Evolutionary conservation across 2,113 vertebrate species (phyloP), one percentile per base, ranked within the genome.

Genomic region (Amblyopsis rosae): DNA sequence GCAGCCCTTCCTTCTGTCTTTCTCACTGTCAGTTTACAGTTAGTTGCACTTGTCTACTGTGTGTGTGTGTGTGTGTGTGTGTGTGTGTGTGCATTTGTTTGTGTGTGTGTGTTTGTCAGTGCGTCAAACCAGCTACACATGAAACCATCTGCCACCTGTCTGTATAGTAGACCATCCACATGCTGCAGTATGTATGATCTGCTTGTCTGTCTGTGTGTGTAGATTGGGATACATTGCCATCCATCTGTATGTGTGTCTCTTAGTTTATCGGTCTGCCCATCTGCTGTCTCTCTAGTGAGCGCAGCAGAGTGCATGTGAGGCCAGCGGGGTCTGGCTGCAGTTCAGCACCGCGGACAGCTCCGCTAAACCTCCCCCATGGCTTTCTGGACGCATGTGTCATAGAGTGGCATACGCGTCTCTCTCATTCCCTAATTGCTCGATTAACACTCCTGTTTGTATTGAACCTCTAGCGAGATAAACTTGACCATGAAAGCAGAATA

Each of bases 301-400:
- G 65, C 79, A 62, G 56, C 51, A 56, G 65, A 57, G 66, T 63
- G 63, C n/a, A 1, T 12, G 33, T 61, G 13, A 15, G 11, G 10
- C 45, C 9, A 26, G 11, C 57, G 60, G 8, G 12, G 49, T 62
- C 67, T 41, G 6, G 0, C 59, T 56, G 74, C 16, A 8, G 77
- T 75, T 4, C 86, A 90, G 89, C 82, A 90, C 87, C 86, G 49
- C 0, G 77, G 89, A 85, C 83, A 90, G 87, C 76, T 86, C 83
- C 10, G 12, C 49, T 51, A 41, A 41, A 41, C 7, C 7, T 8
- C 35, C 35, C 35, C 7, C 56, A 65, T 60, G 65, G 60, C 75
- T 69, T 58, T 81, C 65, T 16, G 59, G 46, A 59, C 26, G 69
- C 61, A 19, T 19, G 19, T 19, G 19, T 19, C 19, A 19, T 19